Evolutionary conservation across 2,797 vertebrate species (phyloP).

Genomic region (Huso huso): DNA sequence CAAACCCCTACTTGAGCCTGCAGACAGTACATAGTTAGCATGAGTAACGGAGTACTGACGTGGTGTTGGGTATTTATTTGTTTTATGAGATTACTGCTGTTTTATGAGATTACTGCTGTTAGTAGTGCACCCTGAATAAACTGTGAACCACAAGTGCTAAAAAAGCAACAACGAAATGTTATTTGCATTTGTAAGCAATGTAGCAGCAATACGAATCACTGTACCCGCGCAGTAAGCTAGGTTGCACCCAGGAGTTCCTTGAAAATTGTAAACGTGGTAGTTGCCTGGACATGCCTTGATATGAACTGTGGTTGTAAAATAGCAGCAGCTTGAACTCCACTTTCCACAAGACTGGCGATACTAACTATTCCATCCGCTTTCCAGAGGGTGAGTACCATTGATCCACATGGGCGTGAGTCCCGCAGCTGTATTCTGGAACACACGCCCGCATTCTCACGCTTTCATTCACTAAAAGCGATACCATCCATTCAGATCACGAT

Average conservation of each 20-base stretch:
- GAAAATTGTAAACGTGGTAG: conserved; percentile 35
- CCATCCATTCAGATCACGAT: conserved; percentile 25
- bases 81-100: too few species aligned
- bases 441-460: conserved; percentile 34
- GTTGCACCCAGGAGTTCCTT: conserved; percentile 10
- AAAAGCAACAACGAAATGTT: too few species aligned
- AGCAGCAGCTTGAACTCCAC: conserved; percentile 27
- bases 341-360: conserved; percentile 28
- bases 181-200: too few species aligned
- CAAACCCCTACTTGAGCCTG: too few species aligned
- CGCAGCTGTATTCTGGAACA: conserved; percentile 18
- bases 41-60: too few species aligned
- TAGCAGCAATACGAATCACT: too few species aligned
- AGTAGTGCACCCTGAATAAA: too few species aligned
- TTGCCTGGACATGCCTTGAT: conserved; percentile 34
- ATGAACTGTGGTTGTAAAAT: conserved; percentile 22
- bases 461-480: conserved; percentile 35
- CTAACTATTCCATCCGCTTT: conserved; percentile 25
- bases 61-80: too few species aligned
- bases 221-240: conserved; percentile 37
- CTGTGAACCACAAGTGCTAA: too few species aligned
- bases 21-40: too few species aligned
- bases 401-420: conserved; percentile 37
- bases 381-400: conserved; percentile 26
- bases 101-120: too few species aligned